Evolutionary conservation across 1,140 invertebrate species (phyloP).

Genomic region (Schlechtendalia chinensis): DNA sequence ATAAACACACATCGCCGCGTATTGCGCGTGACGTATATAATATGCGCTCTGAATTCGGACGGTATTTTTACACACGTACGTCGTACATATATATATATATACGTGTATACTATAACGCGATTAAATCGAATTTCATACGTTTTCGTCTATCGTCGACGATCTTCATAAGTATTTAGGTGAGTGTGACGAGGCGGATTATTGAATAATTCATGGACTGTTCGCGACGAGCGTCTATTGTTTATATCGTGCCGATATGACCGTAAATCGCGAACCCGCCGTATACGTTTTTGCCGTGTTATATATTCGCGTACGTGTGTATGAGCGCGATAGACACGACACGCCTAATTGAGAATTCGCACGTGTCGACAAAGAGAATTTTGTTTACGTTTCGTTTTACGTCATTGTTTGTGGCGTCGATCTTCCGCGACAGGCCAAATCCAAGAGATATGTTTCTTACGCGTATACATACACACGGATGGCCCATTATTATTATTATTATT

Average conservation of each 20-base stretch:
- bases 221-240: constrained; percentile 15
- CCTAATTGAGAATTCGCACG: constrained; percentile 38
- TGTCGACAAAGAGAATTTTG: background rate
- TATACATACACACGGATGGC: background rate
- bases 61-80: too few species aligned
- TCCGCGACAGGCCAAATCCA: background rate
- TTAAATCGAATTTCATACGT: background rate
- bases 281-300: background rate
- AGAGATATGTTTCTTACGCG: background rate
- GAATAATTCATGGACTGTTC: constrained; percentile 27
- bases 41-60: too few species aligned
- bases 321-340: constrained; percentile 2
- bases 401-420: background rate
- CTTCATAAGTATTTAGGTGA: constrained; percentile 37
- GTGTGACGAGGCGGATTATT: background rate
- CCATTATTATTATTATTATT: background rate
- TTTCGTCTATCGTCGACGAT: background rate
- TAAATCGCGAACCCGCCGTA: background rate
- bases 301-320: too few species aligned
- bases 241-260: background rate
- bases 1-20: too few species aligned
- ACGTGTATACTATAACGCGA: background rate
- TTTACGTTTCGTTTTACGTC: constrained; percentile 18
- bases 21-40: too few species aligned
- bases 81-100: too few species aligned